Conservation (phyloP, 35 echinoderm and acorn worm species). For the Heliocidaris erythrogramma region DNA sequence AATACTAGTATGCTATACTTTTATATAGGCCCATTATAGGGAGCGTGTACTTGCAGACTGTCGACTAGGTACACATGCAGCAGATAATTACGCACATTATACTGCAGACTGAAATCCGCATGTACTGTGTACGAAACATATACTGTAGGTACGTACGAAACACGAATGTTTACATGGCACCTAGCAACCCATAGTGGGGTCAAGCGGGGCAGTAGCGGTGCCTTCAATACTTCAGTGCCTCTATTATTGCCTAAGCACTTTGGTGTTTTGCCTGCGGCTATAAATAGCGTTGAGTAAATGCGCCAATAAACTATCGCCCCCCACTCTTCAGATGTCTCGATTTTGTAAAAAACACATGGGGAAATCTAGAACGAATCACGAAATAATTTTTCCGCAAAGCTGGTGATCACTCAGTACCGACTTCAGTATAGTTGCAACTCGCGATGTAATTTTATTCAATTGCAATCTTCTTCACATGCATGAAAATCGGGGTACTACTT, state of each 20-base stretch:
- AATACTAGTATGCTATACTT: too few relatives aligned
- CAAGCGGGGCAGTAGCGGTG: neutral
- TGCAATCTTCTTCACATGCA: neutral
- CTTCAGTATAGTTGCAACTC: too few relatives aligned
- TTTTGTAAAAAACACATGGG: neutral
- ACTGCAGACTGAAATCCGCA: neutral
- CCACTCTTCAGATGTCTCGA: too few relatives aligned
- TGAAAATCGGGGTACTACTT: neutral
- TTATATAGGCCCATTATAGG: too few relatives aligned
- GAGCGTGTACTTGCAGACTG: too few relatives aligned
- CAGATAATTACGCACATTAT: too few relatives aligned
- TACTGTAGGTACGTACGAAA: too few relatives aligned
- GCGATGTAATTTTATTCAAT: neutral
- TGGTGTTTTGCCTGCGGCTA: too few relatives aligned
- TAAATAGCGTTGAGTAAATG: too few relatives aligned
- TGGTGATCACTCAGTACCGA: too few relatives aligned
- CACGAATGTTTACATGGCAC: neutral
- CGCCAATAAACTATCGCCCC: neutral
- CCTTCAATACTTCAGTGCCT: neutral
- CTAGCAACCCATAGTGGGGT: constrained; percentile 2
- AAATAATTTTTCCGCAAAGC: neutral
- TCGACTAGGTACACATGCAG: too few relatives aligned
- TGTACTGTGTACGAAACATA: too few relatives aligned
- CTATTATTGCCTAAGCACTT: neutral
- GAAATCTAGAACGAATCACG: neutral